Conservation (phyloP, 2,797 vertebrate species). For the Eospalax fontanierii region DNA sequence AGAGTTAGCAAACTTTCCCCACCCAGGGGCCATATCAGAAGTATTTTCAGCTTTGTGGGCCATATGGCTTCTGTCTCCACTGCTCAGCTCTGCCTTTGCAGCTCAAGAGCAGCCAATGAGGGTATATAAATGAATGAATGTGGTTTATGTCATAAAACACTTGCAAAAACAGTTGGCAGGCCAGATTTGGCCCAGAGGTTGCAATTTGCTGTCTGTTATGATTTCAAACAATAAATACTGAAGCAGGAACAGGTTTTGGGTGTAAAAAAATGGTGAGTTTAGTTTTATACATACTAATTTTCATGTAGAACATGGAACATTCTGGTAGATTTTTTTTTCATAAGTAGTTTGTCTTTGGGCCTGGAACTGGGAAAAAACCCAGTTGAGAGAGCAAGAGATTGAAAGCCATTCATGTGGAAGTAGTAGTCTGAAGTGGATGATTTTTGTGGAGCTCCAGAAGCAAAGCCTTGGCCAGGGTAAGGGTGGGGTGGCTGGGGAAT, state of each 20-base stretch:
- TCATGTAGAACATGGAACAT: slow-evolving; percentile 48
- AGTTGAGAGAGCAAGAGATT: slow-evolving; percentile 40
- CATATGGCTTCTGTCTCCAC: slow-evolving; percentile 14
- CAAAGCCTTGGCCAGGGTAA: background rate
- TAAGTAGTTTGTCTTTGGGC: slow-evolving; percentile 49
- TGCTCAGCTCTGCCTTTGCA: slow-evolving; percentile 31
- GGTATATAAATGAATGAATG: background rate
- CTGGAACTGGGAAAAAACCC: slow-evolving; percentile 41
- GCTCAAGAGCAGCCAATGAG: slow-evolving; percentile 30
- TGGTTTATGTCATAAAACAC: slow-evolving; percentile 46
- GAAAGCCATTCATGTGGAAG: slow-evolving; percentile 48
- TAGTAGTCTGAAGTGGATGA: background rate
- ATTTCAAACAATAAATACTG: slow-evolving; percentile 15
- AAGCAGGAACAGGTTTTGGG: slow-evolving; percentile 18
- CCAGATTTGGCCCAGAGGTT: slow-evolving; percentile 4
- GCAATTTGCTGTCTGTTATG: background rate
- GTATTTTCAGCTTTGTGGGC: slow-evolving; percentile 1
- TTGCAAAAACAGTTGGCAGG: slow-evolving; percentile 28
- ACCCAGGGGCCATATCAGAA: background rate
- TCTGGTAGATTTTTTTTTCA: slow-evolving; percentile 56
- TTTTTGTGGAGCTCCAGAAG: slow-evolving; percentile 41
- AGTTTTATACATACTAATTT: slow-evolving; percentile 60
- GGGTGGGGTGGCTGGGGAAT: slow-evolving; percentile 47
- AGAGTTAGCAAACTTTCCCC: slow-evolving; percentile 9
- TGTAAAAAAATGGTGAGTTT: slow-evolving; percentile 53